Evolutionary conservation across 2,113 vertebrate genomes (phyloP).

Genomic region (Madoqua kirkii): DNA sequence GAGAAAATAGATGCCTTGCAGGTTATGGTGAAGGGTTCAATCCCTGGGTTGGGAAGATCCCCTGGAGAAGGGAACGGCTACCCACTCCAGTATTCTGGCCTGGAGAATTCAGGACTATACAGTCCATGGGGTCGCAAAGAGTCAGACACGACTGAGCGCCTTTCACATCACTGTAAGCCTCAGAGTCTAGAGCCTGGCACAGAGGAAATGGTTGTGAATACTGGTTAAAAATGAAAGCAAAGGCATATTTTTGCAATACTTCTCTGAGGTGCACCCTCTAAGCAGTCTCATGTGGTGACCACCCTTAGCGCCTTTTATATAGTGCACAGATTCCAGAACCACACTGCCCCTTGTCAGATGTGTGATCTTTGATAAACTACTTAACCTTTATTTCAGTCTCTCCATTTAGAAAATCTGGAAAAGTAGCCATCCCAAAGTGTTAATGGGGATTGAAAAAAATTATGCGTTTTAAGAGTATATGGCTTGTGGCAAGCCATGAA

Average conservation of each 20-base stretch:
- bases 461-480: neutral
- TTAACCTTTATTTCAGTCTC: neutral
- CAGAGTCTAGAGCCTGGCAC: neutral
- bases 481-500: neutral
- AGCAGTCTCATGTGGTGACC: neutral
- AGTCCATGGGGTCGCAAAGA: neutral
- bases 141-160: rapidly evolving
- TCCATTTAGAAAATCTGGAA: neutral
- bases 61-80: neutral
- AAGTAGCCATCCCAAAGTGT: neutral
- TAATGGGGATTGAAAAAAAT: neutral
- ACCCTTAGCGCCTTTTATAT: rapidly evolving
- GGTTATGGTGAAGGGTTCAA: neutral
- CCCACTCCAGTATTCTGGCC: neutral
- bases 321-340: neutral
- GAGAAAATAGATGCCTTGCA: neutral
- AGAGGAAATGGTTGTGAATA: neutral
- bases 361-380: neutral
- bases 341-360: neutral
- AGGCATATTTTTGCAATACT: neutral
- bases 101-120: neutral
- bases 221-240: neutral
- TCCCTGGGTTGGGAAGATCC: neutral
- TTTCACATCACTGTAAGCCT: neutral
- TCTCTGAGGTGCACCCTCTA: neutral